Conservation (phyloP, 2,888 invertebrate genomes). For the Eugnorisma glareosa region DNA sequence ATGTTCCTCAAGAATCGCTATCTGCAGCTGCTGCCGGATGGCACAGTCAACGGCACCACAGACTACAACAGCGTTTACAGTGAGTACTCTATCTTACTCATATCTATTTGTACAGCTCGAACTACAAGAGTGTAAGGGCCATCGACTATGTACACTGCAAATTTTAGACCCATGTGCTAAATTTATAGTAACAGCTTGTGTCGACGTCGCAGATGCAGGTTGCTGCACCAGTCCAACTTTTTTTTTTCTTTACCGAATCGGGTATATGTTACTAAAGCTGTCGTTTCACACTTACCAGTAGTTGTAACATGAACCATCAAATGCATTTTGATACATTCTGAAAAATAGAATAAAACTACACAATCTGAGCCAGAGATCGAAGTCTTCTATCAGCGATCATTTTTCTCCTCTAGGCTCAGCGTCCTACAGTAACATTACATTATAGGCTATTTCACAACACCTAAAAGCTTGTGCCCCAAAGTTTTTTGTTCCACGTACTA, state of each 20-base stretch:
- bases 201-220: background rate
- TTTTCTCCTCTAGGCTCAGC: background rate
- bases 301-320: background rate
- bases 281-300: background rate
- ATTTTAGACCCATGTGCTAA: background rate
- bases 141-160: background rate
- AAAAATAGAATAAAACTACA: background rate
- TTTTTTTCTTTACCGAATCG: background rate
- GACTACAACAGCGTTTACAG: conserved; percentile 95
- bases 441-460: conserved; percentile 48
- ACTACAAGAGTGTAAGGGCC: background rate
- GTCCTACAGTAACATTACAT: conserved; percentile 15
- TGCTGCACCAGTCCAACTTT: no score
- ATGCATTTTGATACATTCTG: no score
- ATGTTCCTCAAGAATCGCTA: conserved; percentile 96
- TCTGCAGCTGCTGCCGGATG: conserved; percentile 95
- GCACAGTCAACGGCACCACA: conserved; percentile 95
- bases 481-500: conserved; percentile 47
- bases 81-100: conserved; percentile 88
- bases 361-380: background rate
- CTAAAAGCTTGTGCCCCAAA: conserved; percentile 19
- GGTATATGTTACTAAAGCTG: background rate
- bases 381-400: background rate
- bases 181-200: background rate
- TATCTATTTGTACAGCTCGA: background rate